Evolutionary conservation across 2,888 invertebrate genomes (phyloP), one percentile per base, ranked within the genome.

Genomic region (Drosophila borborema): DNA sequence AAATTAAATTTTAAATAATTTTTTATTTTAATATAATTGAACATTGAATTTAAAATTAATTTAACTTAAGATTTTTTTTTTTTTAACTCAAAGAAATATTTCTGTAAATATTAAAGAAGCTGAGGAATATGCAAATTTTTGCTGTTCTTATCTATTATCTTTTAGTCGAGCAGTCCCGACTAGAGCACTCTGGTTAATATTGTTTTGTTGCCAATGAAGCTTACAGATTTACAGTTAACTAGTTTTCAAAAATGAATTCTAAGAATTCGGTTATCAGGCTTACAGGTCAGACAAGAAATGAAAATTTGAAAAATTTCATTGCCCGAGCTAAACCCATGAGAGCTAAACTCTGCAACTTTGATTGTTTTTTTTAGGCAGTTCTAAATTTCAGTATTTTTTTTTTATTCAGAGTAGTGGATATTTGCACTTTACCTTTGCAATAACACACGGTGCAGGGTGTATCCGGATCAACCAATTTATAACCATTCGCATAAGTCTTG

Each of bases 401-500:
- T 31, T 9, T 14, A 7, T 28, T 12, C 6, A 28, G 20, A 5
- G 9, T 40, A 20, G 38, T 49, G 23, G 23, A 38, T 23, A 38
- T 6, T 12, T 28, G n/a, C 7, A 10, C 1, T 6, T 64, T 66
- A 92, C 92, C 96, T 93, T 96, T 95, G 92, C 97, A 97, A 93
- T 96, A 96, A 93, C 97, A 97, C 70, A 96, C 96, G 86, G 95
- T 95, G 93, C 97, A 97, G 34, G 96, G 96, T 80, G 95, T 95
- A 79, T 94, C 95, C 6, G 95, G 95, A 90, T 96, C 95, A 77
- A 95, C 94, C 78, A 97, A 94, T 92, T 96, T 95, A 93, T 96
- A 96, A 16, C 97, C 97, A 91, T 97, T 96, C 77, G 95, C 95
- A 93, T 96, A 97, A 72, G 95, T 94, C 85, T 94, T 95, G 23